Evolutionary conservation across 1,140 invertebrate species (phyloP).

Genomic region (Doryteuthis pealeii): DNA sequence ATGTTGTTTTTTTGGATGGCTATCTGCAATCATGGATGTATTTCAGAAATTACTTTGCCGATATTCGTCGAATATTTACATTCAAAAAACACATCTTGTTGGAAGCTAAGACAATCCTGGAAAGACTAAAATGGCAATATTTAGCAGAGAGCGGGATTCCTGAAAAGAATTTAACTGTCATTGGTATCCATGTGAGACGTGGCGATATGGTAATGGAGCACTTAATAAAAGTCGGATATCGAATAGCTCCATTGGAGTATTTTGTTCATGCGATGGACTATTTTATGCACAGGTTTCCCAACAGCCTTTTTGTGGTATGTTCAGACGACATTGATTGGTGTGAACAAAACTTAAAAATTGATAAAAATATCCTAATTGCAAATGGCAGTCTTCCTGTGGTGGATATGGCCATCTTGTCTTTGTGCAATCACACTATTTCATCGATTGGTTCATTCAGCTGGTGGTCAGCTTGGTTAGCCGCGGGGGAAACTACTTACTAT

Average conservation of each 20-base stretch:
- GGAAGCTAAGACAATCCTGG: constrained; percentile 17
- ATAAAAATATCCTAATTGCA: constrained; percentile 15
- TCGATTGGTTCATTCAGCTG: constrained; percentile 48
- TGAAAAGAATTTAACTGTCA: constrained; percentile 11
- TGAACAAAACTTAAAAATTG: constrained; percentile 11
- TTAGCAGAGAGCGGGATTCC: background rate
- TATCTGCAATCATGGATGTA: constrained; percentile 36
- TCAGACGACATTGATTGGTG: constrained; percentile 28
- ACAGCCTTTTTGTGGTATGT: constrained; percentile 29
- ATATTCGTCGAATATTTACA: constrained; percentile 23
- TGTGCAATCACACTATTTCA: constrained; percentile 46
- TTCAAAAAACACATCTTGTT: constrained; percentile 20
- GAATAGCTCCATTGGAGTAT: constrained; percentile 26
- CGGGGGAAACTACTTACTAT: constrained; percentile 40
- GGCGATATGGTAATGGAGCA: constrained; percentile 24
- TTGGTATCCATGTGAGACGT: constrained; percentile 31
- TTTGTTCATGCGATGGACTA: constrained; percentile 30
- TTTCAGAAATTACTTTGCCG: constrained; percentile 19
- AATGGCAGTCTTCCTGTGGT: constrained; percentile 22
- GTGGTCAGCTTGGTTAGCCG: constrained; percentile 46
- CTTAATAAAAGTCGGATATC: constrained; percentile 22
- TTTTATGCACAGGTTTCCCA: constrained; percentile 23
- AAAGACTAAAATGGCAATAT: background rate
- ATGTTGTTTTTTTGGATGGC: constrained; percentile 13
- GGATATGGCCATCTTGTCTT: constrained; percentile 38